Percentiles rank a stretch among this genome's conserved stretches.
These are phyloP conservation scores for Stegostoma tigrinum DNA, from an alignment of 2,113 vertebrate species.

Conservation along the genomic window DNA sequence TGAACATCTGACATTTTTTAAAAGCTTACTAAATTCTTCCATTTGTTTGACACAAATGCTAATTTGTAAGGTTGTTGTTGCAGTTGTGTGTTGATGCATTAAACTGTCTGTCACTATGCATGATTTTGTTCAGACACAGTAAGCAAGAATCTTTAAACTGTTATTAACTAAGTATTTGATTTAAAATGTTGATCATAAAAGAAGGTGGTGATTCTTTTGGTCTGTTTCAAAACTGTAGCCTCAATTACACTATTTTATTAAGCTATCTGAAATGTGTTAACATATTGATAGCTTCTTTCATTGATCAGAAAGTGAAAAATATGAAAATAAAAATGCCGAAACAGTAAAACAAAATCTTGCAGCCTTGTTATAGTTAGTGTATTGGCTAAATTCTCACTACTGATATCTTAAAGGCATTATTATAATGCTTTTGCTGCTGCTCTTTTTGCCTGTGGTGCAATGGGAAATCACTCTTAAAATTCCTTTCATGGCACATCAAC, in stretches of 20 bases:
- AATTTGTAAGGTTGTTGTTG: background rate
- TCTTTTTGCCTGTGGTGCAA: slow-evolving; percentile 33
- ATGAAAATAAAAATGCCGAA: background rate
- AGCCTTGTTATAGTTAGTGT: background rate
- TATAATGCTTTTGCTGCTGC: slow-evolving; percentile 19
- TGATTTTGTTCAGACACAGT: background rate
- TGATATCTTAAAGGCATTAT: slow-evolving; percentile 20
- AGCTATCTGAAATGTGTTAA: background rate
- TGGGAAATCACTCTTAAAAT: background rate
- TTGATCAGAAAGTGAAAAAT: background rate
- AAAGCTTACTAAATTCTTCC: background rate
- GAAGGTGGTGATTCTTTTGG: background rate
- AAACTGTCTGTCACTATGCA: background rate
- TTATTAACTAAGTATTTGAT: background rate
- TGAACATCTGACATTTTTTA: background rate
- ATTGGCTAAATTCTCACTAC: slow-evolving; percentile 29
- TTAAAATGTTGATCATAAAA: background rate
- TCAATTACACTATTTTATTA: background rate
- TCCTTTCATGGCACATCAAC: background rate
- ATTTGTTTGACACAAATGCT: background rate
- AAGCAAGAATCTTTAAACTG: background rate
- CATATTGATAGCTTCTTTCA: background rate
- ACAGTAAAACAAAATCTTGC: background rate
- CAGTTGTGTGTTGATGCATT: background rate
- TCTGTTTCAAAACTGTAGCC: background rate